Evolutionary conservation across 2,113 vertebrate genomes (phyloP), one percentile per base, ranked within the genome.

Genomic region (Actinemys pallida): DNA sequence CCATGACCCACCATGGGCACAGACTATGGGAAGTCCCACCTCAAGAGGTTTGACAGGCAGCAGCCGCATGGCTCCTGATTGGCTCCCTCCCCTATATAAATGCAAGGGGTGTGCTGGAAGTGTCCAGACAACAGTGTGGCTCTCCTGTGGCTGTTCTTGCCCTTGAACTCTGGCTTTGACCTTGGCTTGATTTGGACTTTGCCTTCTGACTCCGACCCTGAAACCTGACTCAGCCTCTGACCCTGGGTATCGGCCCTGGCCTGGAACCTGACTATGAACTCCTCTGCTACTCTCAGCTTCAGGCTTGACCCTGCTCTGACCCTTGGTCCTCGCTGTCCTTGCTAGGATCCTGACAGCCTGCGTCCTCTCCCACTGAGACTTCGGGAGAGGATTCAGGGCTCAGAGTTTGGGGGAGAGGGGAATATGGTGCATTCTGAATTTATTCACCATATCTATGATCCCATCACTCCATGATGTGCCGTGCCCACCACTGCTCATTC

Each of bases 381-480:
- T 35, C 13, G 0, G 1, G 5, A 31, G 31, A 25, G 52, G 52
- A 47, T 78, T 25, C 24, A 47, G 42, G n/a, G 5, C 42, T 75
- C 10, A 0, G 0, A 16, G 22, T 16, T 50, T 0, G 0, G 42
- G 52, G 62, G 19, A 6, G 5, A 2, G 62, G 62, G 8, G 4
- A 72, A 72, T 20, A 19, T 24, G 50, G 56, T 31, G 39, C 20
- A 56, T 82, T 39, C 22, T 14, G 9, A 56, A 56, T 53, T 25
- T 5, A 20, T 57, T 25, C n/a, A 56, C n/a, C 24, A 17, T 17
- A n/a, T 27, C 53, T n/a, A 42, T 35, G n/a, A 56, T 54, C 52
- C 22, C 35, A 82, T 25, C n/a, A 25, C 24, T 56, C 52, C 13
- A 39, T 17, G 11, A 47, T 0, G 0, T 8, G 25, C 10, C 6